Percentiles rank a stretch among this genome's conserved stretches.
Evolutionary conservation across 2,888 invertebrate species (phyloP).

Genomic region (Andrena trimmerana): DNA sequence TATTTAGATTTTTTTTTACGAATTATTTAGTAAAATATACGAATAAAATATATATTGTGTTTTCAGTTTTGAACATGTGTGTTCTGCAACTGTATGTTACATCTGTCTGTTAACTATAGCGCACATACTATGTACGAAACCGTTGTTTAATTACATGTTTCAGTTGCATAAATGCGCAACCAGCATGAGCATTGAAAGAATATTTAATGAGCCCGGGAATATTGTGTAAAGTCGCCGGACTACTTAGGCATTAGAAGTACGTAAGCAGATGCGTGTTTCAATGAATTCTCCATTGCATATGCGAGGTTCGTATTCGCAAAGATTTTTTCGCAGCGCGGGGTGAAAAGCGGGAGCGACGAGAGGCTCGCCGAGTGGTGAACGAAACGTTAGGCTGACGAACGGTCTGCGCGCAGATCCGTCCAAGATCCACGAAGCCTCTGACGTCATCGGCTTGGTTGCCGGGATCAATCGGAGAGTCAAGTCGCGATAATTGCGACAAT

Average conservation of each 20-base stretch:
- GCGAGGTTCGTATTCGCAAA: too few relatives aligned
- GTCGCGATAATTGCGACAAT: slow-evolving; percentile 84
- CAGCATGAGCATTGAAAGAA: neutral
- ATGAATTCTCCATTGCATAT: too few relatives aligned
- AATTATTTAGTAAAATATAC: too few relatives aligned
- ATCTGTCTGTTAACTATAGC: too few relatives aligned
- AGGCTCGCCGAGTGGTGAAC: too few relatives aligned
- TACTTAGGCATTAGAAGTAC: neutral
- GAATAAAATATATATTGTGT: too few relatives aligned
- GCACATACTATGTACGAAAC: neutral
- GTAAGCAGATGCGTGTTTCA: too few relatives aligned
- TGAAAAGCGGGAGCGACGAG: too few relatives aligned
- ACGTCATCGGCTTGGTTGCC: slow-evolving; percentile 69
- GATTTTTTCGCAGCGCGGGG: too few relatives aligned
- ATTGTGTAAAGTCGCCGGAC: slow-evolving; percentile 1
- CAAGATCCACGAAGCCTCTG: slow-evolving; percentile 63
- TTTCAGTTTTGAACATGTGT: too few relatives aligned
- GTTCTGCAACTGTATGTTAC: too few relatives aligned
- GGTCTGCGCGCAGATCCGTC: slow-evolving; percentile 6
- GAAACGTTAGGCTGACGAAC: neutral
- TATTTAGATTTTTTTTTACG: too few relatives aligned
- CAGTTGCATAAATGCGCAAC: neutral
- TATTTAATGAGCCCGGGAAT: neutral
- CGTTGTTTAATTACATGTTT: neutral
- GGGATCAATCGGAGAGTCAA: slow-evolving; percentile 84